Conservation (phyloP, 2,113 vertebrate genomes). For the Grallaria varia region DNA sequence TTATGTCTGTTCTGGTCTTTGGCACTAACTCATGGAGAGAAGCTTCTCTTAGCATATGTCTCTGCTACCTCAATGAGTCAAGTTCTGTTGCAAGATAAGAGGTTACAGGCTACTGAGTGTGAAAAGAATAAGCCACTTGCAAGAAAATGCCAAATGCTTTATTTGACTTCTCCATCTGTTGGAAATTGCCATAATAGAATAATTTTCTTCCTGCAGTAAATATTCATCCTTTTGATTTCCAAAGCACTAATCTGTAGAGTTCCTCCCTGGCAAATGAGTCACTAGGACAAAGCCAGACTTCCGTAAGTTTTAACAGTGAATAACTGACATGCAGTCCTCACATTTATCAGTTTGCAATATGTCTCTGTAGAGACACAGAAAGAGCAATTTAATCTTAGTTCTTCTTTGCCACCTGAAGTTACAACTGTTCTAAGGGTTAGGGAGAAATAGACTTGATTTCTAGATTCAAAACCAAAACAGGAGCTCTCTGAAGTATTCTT, state of each 20-base stretch:
- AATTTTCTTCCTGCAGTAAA: not conserved
- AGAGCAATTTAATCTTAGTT: not conserved
- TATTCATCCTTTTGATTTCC: constrained; percentile 15
- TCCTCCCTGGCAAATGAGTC: constrained; percentile 1
- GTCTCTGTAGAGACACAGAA: not conserved
- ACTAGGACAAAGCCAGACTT: not conserved
- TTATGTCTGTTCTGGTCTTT: not conserved
- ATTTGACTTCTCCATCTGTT: constrained; percentile 37
- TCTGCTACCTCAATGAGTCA: not conserved
- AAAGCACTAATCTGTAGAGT: not conserved
- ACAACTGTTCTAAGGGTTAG: not conserved
- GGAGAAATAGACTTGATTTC: not conserved
- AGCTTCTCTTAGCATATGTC: not conserved
- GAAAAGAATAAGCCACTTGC: not conserved
- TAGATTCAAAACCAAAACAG: not conserved
- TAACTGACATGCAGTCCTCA: not conserved
- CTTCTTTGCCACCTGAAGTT: not conserved
- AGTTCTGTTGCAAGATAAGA: not conserved
- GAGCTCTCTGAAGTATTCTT: not conserved
- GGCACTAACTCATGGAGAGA: not conserved
- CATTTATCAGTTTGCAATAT: not conserved
- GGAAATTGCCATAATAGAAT: not conserved
- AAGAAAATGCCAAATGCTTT: constrained; percentile 17
- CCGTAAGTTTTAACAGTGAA: not conserved
- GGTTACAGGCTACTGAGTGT: not conserved